Evolutionary conservation across 2,797 vertebrate genomes (phyloP).

Genomic region (Sylvilagus floridanus): DNA sequence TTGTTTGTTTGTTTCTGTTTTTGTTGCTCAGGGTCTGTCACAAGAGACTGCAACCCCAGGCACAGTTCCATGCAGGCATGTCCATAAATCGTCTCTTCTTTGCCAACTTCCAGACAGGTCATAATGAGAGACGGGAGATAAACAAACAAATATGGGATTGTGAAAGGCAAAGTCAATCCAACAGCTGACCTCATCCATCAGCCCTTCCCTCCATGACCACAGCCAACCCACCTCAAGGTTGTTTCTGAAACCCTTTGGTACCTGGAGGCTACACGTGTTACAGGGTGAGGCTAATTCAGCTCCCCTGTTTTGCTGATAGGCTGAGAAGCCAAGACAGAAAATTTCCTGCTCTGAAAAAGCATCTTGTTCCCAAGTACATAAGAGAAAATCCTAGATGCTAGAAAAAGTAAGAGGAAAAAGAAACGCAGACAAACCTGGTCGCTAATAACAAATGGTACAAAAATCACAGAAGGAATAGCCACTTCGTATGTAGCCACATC

Average conservation of each 20-base stretch:
- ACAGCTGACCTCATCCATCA: neutral
- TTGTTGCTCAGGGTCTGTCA: neutral
- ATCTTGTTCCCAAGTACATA: neutral
- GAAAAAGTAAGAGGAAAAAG: neutral
- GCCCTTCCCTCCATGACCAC: neutral
- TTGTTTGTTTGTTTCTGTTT: neutral
- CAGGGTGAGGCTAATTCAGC: accelerated
- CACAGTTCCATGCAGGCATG: neutral
- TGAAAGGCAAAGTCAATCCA: constrained; percentile 19
- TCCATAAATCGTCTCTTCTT: constrained; percentile 46
- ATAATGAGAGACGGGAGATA: constrained; percentile 44
- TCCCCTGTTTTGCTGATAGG: neutral
- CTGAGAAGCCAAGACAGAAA: constrained; percentile 25
- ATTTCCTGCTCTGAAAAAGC: neutral
- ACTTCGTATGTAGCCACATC: no score
- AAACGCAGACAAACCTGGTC: neutral
- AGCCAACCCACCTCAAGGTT: neutral
- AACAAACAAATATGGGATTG: constrained; percentile 32
- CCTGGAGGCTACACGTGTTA: accelerated
- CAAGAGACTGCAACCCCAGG: neutral
- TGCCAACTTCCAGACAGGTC: constrained; percentile 56
- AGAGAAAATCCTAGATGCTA: neutral
- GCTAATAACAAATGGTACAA: neutral
- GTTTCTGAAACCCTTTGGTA: neutral
- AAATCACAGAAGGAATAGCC: neutral